phyloP scores from a whole-genome alignment of 2,888 invertebrate genomes.

The Eupithecia exiguata region DNA sequence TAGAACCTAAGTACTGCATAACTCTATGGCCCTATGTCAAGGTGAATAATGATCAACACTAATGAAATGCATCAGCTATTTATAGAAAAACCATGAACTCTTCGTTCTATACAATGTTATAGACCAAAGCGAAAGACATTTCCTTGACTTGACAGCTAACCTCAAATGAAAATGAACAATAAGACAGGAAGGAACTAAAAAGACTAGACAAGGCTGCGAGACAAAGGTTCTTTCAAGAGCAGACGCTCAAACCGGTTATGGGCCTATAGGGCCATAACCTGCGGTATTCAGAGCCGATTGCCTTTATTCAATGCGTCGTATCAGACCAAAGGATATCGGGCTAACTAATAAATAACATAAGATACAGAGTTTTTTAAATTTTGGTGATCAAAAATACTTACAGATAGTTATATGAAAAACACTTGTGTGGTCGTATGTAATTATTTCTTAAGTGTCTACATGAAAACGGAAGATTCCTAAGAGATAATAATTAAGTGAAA shows the following conservation, averaged over 20 bases:
- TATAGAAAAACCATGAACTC: neutral
- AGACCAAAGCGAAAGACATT: neutral
- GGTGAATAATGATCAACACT: neutral
- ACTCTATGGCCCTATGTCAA: neutral
- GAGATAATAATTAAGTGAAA: neutral
- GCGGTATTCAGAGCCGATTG: neutral
- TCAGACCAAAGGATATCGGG: neutral
- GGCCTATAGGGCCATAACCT: constrained; percentile 53
- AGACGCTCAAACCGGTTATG: constrained; percentile 28
- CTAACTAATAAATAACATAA: neutral
- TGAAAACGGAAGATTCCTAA: neutral
- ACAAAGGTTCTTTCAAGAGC: constrained; percentile 32
- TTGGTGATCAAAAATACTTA: neutral
- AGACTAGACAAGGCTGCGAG: constrained; percentile 26
- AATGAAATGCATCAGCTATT: neutral
- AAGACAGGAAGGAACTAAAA: constrained; percentile 29
- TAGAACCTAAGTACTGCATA: no score
- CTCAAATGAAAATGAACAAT: constrained; percentile 19
- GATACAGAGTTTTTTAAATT: neutral
- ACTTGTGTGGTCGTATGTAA: neutral
- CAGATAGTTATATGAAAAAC: neutral
- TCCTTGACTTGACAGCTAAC: constrained; percentile 18
- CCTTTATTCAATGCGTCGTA: neutral
- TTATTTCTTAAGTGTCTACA: neutral
- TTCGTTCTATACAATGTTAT: neutral